Evolutionary conservation across 2,797 vertebrate genomes (phyloP).

Genomic region (Nannoperca australis): DNA sequence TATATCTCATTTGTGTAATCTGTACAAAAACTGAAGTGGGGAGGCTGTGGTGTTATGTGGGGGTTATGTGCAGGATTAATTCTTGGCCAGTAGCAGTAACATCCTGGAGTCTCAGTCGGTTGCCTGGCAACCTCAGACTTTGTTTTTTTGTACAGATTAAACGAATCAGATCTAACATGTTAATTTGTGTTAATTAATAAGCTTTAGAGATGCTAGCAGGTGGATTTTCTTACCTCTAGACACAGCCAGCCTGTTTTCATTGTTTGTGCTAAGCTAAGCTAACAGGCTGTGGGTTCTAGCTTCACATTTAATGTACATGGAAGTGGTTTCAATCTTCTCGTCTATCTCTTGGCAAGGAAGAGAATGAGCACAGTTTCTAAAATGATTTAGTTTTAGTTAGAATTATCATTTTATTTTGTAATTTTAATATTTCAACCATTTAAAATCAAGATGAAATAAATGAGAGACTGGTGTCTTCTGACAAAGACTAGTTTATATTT

Average conservation of each 20-base stretch:
- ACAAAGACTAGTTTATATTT: not conserved
- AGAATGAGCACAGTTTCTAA: not conserved
- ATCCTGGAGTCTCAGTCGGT: not conserved
- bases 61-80: not conserved
- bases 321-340: not conserved
- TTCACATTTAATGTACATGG: not conserved
- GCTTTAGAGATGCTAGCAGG: slow-evolving; percentile 8
- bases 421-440: not conserved
- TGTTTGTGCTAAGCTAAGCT: slow-evolving; percentile 3
- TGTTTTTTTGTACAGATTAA: not conserved
- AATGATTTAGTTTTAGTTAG: too few species aligned
- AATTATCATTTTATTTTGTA: not conserved
- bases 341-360: not conserved
- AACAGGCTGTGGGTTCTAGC: not conserved
- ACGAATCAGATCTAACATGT: not conserved
- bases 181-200: slow-evolving; percentile 15
- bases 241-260: not conserved
- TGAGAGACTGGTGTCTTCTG: not conserved
- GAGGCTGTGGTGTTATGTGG: not conserved
- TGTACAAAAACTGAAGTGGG: not conserved
- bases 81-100: not conserved
- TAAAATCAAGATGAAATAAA: not conserved
- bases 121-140: not conserved
- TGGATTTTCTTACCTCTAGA: not conserved
- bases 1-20: not conserved